Evolutionary conservation across 2,113 vertebrate genomes (phyloP).

Genomic region (Oreotrochilus melanogaster): DNA sequence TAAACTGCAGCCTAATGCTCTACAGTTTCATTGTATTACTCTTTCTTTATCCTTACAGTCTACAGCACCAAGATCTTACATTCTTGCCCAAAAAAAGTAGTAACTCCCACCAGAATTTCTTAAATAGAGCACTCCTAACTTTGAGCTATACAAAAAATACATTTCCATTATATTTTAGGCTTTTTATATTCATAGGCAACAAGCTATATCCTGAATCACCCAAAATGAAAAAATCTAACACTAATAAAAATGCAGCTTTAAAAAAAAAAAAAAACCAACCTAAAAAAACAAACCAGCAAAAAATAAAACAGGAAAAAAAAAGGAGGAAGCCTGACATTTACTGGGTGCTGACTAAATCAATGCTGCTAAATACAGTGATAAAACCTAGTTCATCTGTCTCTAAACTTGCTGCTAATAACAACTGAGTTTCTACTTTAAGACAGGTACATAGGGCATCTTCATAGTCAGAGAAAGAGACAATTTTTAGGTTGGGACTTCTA

Average conservation of each 20-base stretch:
- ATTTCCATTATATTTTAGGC: not conserved
- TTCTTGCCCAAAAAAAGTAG: not conserved
- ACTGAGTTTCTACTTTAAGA: not conserved
- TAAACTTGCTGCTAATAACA: not conserved
- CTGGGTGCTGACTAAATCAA: not conserved
- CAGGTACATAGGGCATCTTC: not conserved
- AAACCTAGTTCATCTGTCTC: not conserved
- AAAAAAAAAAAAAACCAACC: not conserved
- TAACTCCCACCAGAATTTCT: not conserved
- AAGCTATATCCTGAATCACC: not conserved
- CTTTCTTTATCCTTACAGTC: not conserved
- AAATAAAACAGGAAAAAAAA: not conserved
- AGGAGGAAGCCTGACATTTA: not conserved
- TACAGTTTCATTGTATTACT: not conserved
- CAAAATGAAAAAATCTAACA: not conserved
- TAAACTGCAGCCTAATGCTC: not conserved
- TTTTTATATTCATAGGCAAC: not conserved
- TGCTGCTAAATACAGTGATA: not conserved
- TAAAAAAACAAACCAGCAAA: not conserved
- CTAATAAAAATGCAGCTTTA: not conserved
- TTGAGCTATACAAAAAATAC: not conserved
- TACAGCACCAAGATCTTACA: not conserved
- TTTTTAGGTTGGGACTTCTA: not conserved
- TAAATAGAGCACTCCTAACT: not conserved
- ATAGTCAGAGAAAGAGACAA: not conserved